A percentile compares a stretch with the other conserved stretches of the same genome.
Evolutionary conservation across 2,888 invertebrate species (phyloP).

Genomic region (Plebejus anna): DNA sequence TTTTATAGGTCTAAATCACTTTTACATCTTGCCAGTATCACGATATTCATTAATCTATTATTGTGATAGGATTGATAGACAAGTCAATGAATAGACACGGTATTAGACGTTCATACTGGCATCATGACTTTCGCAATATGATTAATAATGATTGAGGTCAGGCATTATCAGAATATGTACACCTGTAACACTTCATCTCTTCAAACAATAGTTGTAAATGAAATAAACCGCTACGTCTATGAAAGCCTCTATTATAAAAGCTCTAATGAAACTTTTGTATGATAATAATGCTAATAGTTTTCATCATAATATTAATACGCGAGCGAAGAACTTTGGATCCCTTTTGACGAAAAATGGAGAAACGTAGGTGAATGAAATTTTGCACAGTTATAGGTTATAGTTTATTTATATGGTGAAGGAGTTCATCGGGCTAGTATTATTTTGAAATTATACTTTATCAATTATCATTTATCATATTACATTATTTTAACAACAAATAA

Average conservation of each 20-base stretch:
- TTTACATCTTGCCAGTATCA: not conserved
- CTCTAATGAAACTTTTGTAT: not conserved
- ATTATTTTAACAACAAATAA: too few relatives aligned
- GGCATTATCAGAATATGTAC: not conserved
- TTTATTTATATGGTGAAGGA: too few relatives aligned
- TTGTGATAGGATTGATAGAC: not conserved
- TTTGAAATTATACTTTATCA: too few relatives aligned
- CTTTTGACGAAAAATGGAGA: too few relatives aligned
- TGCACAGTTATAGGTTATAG: too few relatives aligned
- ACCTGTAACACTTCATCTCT: conserved; percentile 10
- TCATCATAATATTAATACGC: not conserved
- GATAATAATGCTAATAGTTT: not conserved
- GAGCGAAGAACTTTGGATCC: too few relatives aligned
- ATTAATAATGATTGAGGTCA: conserved; percentile 1
- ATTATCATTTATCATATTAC: too few relatives aligned
- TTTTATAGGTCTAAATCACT: not conserved
- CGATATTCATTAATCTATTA: not conserved
- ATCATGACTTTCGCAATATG: conserved; percentile 7
- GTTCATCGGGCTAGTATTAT: too few relatives aligned
- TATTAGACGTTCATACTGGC: not conserved
- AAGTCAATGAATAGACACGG: not conserved
- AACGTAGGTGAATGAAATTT: too few relatives aligned
- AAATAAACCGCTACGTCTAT: not conserved
- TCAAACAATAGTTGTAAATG: conserved; percentile 1
- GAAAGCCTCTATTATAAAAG: not conserved